phyloP scores from a whole-genome alignment of 2,113 vertebrate genomes.

The Chrysemys picta region DNA sequence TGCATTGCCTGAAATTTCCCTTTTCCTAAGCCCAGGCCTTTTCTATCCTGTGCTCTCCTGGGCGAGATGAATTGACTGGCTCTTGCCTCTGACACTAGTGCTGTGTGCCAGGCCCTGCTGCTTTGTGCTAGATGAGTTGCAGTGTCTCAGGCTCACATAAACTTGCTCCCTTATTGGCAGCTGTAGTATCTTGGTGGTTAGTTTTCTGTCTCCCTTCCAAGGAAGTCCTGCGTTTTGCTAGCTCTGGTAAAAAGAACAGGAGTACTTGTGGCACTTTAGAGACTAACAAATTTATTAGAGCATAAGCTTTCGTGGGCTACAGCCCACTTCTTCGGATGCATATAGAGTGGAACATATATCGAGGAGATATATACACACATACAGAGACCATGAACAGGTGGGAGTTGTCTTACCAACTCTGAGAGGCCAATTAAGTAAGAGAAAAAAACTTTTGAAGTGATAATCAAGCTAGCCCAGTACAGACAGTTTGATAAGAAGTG shows the following conservation, averaged over 20 bases:
- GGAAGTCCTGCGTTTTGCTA: accelerated
- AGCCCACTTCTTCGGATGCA: too few relatives aligned
- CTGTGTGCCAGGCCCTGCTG: background rate
- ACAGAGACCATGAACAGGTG: too few relatives aligned
- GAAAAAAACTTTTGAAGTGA: too few relatives aligned
- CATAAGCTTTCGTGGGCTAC: too few relatives aligned
- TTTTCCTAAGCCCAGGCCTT: background rate
- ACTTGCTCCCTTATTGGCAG: background rate
- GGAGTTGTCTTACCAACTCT: too few relatives aligned
- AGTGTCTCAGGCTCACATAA: background rate
- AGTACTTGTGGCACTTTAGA: too few relatives aligned
- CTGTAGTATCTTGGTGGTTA: background rate
- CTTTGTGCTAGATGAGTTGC: background rate
- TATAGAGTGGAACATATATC: too few relatives aligned
- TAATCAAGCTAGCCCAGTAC: too few relatives aligned
- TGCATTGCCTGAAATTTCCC: background rate
- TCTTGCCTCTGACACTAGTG: background rate
- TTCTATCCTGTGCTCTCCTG: background rate
- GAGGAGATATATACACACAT: too few relatives aligned
- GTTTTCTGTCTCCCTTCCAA: background rate
- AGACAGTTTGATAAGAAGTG: too few relatives aligned
- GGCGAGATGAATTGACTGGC: background rate
- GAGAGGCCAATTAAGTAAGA: too few relatives aligned
- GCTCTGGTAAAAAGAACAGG: background rate
- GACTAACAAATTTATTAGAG: too few relatives aligned